Conservation (phyloP, 2,113 vertebrate genomes). For the Scalopus aquaticus region DNA sequence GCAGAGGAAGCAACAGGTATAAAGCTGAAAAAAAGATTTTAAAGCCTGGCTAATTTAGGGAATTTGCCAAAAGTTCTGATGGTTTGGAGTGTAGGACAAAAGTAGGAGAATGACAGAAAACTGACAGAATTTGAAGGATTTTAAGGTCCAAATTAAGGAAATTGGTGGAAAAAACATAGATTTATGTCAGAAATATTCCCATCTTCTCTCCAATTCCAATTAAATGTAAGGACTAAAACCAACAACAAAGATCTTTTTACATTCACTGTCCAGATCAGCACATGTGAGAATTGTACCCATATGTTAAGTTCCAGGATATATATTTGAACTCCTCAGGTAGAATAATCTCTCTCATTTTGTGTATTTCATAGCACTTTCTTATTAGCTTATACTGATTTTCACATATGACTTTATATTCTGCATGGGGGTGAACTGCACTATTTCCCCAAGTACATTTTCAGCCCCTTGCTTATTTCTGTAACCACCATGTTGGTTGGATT, state of each 20-base stretch:
- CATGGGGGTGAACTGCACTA: not conserved
- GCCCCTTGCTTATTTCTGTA: not conserved
- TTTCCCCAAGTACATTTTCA: not conserved
- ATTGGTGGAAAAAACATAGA: not conserved
- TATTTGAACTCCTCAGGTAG: not conserved
- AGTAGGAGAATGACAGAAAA: not conserved
- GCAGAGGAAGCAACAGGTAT: not conserved
- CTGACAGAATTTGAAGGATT: not conserved
- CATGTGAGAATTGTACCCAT: not conserved
- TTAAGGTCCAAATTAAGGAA: not conserved
- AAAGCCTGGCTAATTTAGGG: not conserved
- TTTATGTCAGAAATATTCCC: not conserved
- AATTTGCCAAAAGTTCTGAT: not conserved
- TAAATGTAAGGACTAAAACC: not conserved
- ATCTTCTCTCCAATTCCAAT: not conserved
- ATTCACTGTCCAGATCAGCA: not conserved
- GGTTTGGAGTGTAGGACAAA: not conserved
- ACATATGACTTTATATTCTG: not conserved
- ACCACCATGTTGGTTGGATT: not conserved
- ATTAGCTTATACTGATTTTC: not conserved
- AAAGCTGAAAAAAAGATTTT: not conserved
- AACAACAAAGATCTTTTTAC: not conserved
- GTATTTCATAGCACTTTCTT: not conserved
- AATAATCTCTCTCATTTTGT: not conserved
- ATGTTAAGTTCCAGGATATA: not conserved